Evolutionary conservation across 2,888 invertebrate species (phyloP), one percentile per base, ranked within the genome.

Genomic region (Lissocephala sabroskyi): DNA sequence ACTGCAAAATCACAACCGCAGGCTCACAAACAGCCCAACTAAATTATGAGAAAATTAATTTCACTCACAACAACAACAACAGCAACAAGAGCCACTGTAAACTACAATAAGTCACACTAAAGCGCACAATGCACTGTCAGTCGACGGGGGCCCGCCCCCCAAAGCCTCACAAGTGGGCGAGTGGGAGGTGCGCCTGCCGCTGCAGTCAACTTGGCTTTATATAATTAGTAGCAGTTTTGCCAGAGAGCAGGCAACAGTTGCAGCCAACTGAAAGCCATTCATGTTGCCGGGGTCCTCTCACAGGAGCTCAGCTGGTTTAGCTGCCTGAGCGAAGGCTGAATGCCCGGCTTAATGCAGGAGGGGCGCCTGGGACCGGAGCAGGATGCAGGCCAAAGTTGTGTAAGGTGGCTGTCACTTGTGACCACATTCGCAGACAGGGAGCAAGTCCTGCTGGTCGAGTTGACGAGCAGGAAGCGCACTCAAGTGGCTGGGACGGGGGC

Each of bases 31-130:
- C 11, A 43, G 7, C 7, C 23, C 59, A 70, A 73, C 74, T 68
- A 61, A 70, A 65, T 73, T 68, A 70, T 68, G 57, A 65, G 68
- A 65, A 73, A 73, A 70, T 70, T 73, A 73, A 70, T 70, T 73
- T 65, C 52, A 13, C 52, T 49, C 23, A 41, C 35, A 49, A 45
- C 47, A 49, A 43, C 30, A 33, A 33, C 33, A 33, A 35, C 35
- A 16, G 10, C 30, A 30, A 30, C 30, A 30, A 30, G 4, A 30
- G 11, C 9, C 3, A 11, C 10, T 11, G 17, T 19, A 39, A 39
- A 39, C 11, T 11, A 17, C 16, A 23, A 35, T 35, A 16, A 3
- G 2, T 16, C 35, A 16, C 14, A 35, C 35, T 16, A 16, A 35
- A 13, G 32, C 32, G 32, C 10, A 32, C 32, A 13, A 6, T 32